A percentile compares a stretch with the other conserved stretches of the same genome.
phyloP scores from a whole-genome alignment of 2,888 invertebrate species.

The Cenopis cana region DNA sequence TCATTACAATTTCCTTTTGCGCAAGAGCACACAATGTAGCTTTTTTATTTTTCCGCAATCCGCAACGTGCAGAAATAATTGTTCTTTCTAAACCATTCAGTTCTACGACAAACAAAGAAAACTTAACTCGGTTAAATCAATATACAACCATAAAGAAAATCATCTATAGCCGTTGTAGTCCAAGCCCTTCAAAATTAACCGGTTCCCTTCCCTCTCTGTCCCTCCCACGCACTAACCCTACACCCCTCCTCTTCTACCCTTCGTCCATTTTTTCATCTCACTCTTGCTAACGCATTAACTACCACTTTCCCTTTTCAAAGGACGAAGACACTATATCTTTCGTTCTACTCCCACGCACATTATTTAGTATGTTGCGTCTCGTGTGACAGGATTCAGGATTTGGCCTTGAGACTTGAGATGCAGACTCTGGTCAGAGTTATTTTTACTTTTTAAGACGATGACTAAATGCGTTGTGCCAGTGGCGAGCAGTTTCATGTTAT shows the following conservation, averaged over 20 bases:
- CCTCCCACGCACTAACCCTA: conserved; percentile 47
- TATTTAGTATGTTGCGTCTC: conserved; percentile 54
- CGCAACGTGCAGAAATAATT: conserved; percentile 20
- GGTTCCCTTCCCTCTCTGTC: conserved; percentile 69
- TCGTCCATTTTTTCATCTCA: conserved; percentile 82
- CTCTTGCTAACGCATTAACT: conserved; percentile 77
- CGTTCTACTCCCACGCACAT: conserved; percentile 54
- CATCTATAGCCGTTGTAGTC: conserved; percentile 63
- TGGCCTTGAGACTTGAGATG: conserved; percentile 82
- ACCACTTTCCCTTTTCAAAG: conserved; percentile 85
- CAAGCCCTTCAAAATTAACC: conserved; percentile 84
- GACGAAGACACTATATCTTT: conserved; percentile 74
- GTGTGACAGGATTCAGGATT: conserved; percentile 71
- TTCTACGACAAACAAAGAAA: conserved; percentile 43
- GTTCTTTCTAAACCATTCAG: conserved; percentile 25
- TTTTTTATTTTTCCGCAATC: background rate
- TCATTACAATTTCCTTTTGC: background rate
- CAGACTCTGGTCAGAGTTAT: conserved; percentile 77
- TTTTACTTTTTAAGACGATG: conserved; percentile 84
- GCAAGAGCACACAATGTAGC: conserved; percentile 10
- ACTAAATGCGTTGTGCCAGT: conserved; percentile 79
- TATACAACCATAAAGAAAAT: conserved; percentile 75
- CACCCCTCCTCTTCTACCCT: conserved; percentile 67
- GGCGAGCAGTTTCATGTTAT: conserved; percentile 53
- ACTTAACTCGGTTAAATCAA: conserved; percentile 65